Evolutionary conservation across 2,113 vertebrate species (phyloP).

Genomic region (Cisticola juncidis): DNA sequence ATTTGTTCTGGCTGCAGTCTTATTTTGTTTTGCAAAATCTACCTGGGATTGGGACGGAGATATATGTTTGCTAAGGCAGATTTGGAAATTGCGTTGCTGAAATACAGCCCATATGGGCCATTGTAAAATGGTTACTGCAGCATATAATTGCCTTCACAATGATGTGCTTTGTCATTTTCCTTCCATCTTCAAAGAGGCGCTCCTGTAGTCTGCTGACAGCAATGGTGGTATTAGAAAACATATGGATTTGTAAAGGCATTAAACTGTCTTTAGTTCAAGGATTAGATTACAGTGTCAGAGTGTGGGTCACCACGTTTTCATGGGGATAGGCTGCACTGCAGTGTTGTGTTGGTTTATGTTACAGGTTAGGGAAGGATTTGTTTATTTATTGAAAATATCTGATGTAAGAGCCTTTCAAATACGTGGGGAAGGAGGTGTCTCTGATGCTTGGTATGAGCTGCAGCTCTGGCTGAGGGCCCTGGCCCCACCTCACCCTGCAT

Average conservation of each 20-base stretch:
- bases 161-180: conserved; percentile 77
- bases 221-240: conserved; percentile 67
- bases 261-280: conserved; percentile 66
- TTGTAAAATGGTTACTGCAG: conserved; percentile 73
- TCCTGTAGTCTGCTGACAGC: conserved; percentile 73
- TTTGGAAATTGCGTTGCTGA: conserved; percentile 80
- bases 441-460: rapidly evolving
- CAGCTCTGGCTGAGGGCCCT: rapidly evolving
- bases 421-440: background rate
- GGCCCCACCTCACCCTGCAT: background rate
- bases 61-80: conserved; percentile 74
- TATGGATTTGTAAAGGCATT: conserved; percentile 70
- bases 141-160: conserved; percentile 79
- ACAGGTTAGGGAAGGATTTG: background rate
- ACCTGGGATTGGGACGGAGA: conserved; percentile 70
- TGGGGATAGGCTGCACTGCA: background rate
- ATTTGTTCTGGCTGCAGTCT: conserved; percentile 45
- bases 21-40: conserved; percentile 64
- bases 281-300: conserved; percentile 60
- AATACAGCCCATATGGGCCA: conserved; percentile 76
- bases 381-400: background rate
- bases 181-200: conserved; percentile 72
- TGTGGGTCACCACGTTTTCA: conserved; percentile 31
- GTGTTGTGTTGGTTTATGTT: background rate
- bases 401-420: background rate